Evolutionary conservation across 2,888 invertebrate genomes (phyloP).

Genomic region (Hyalella azteca): DNA sequence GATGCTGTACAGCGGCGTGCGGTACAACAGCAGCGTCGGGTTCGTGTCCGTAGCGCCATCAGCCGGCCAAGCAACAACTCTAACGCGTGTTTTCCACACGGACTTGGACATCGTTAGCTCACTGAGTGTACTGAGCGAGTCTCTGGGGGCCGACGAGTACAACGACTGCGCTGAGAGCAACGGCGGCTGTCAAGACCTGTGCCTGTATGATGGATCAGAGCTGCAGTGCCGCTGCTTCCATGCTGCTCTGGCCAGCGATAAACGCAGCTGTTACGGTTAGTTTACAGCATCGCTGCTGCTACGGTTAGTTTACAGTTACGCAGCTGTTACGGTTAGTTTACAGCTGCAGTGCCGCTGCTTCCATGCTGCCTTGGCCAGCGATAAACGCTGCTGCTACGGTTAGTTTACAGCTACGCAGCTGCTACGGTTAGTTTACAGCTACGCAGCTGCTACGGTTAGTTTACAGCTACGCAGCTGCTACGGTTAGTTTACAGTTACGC

Average conservation of each 20-base stretch:
- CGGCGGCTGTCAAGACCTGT: conserved; percentile 79
- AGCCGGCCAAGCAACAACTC: neutral
- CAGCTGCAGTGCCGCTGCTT: conserved; percentile 79
- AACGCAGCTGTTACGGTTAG: conserved; percentile 71
- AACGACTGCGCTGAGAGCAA: conserved; percentile 73
- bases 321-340: no score
- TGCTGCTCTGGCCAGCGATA: conserved; percentile 74
- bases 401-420: no score
- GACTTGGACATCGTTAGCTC: neutral
- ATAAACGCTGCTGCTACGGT: conserved; percentile 74
- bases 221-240: conserved; percentile 83
- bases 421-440: no score
- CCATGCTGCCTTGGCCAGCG: conserved; percentile 75
- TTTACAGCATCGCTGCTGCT: no score
- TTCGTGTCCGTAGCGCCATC: conserved; percentile 70
- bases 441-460: no score
- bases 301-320: no score
- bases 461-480: no score
- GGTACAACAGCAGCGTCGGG: conserved; percentile 72
- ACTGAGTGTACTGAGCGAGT: neutral
- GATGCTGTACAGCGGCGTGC: conserved; percentile 63
- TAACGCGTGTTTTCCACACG: neutral
- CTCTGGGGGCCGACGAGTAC: conserved; percentile 67
- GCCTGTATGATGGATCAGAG: conserved; percentile 74
- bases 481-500: no score